phyloP scores from a whole-genome alignment of 2,888 invertebrate species.

The Caenorhabditis sp. region DNA sequence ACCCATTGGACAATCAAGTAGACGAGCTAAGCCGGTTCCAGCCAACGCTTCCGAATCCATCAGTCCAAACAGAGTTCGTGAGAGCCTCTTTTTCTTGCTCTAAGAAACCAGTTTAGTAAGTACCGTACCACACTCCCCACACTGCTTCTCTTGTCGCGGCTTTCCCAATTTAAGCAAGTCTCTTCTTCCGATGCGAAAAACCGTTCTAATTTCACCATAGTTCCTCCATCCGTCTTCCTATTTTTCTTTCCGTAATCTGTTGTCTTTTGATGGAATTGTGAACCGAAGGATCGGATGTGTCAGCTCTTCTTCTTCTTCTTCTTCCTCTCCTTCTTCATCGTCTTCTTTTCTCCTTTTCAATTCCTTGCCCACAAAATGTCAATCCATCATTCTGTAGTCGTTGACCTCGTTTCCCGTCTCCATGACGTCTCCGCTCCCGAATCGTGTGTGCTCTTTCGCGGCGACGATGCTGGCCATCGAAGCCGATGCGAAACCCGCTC shows the following conservation, averaged over 20 bases:
- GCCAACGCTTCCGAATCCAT: background rate
- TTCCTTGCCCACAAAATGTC: slow-evolving; percentile 32
- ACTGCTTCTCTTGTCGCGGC: too few species aligned
- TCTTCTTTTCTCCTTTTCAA: slow-evolving; percentile 1
- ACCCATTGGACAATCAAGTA: slow-evolving; percentile 2
- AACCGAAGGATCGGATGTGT: background rate
- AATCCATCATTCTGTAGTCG: slow-evolving; percentile 58
- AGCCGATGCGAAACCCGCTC: slow-evolving; percentile 21
- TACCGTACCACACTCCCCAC: too few species aligned
- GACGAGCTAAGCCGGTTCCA: background rate
- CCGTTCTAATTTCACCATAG: too few species aligned
- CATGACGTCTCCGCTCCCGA: slow-evolving; percentile 58
- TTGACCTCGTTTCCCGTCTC: slow-evolving; percentile 54
- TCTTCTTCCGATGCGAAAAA: background rate
- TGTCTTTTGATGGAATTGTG: background rate
- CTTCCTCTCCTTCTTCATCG: too few species aligned
- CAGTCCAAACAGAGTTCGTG: background rate
- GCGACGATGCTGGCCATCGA: too few species aligned
- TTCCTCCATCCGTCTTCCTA: background rate
- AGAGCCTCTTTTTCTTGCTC: background rate
- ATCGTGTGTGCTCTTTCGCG: slow-evolving; percentile 35
- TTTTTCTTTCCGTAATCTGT: background rate
- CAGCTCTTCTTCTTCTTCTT: background rate
- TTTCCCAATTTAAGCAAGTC: too few species aligned
- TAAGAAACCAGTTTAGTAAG: too few species aligned